phyloP scores from a whole-genome alignment of 2,888 invertebrate genomes.

The Phorcus lineatus region DNA sequence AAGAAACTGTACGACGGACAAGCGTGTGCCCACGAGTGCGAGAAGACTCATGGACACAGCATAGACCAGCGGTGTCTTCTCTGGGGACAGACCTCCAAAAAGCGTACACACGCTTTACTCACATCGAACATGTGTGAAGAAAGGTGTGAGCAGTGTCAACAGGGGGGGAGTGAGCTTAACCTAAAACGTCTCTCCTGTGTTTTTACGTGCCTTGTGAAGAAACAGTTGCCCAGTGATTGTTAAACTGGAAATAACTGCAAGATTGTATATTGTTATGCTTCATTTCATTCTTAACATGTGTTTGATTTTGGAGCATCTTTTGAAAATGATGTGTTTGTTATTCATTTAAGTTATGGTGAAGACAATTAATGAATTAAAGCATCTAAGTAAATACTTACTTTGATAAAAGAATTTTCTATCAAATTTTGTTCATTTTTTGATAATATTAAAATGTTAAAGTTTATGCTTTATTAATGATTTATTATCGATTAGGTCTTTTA shows the following conservation, averaged over 20 bases:
- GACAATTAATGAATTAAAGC: too few relatives aligned
- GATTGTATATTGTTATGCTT: too few relatives aligned
- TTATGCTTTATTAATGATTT: too few relatives aligned
- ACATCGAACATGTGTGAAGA: slow-evolving; percentile 33
- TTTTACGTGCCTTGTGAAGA: slow-evolving; percentile 18
- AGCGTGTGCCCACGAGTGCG: slow-evolving; percentile 55
- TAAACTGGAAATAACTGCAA: neutral
- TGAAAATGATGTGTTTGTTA: too few relatives aligned
- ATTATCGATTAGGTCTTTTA: too few relatives aligned
- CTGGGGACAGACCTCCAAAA: slow-evolving; percentile 35
- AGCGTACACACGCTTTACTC: slow-evolving; percentile 28
- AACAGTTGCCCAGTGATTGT: slow-evolving; percentile 17
- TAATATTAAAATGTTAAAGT: too few relatives aligned
- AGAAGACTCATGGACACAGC: slow-evolving; percentile 48
- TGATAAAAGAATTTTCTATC: too few relatives aligned
- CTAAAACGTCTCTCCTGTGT: slow-evolving; percentile 18
- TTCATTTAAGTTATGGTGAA: too few relatives aligned
- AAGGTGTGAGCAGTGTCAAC: slow-evolving; percentile 15
- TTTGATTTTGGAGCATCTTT: too few relatives aligned
- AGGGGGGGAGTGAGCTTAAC: neutral
- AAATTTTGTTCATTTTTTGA: too few relatives aligned
- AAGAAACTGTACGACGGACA: slow-evolving; percentile 55
- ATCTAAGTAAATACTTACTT: too few relatives aligned
- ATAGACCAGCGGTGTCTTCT: slow-evolving; percentile 50
- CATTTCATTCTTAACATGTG: too few relatives aligned